Conservation (phyloP, 2,797 vertebrate genomes). For the Cuniculus paca region DNA sequence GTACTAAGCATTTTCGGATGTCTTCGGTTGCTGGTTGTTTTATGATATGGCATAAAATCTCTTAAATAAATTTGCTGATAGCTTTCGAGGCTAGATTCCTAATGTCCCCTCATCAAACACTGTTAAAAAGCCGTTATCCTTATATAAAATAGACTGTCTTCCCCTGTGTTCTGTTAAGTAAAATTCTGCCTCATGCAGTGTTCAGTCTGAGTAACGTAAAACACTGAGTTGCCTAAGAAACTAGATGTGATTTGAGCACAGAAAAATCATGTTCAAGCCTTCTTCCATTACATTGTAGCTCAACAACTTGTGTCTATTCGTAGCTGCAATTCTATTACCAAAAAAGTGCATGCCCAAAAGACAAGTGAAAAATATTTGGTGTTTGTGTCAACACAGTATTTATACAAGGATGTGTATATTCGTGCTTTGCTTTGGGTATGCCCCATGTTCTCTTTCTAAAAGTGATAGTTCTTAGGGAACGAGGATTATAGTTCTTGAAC, state of each 20-base stretch:
- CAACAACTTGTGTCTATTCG: not conserved
- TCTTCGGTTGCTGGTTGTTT: slow-evolving; percentile 41
- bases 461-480: not conserved
- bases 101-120: slow-evolving; percentile 47
- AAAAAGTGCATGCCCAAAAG: not conserved
- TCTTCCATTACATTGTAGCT: not conserved
- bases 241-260: not conserved
- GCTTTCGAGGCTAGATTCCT: slow-evolving; percentile 53
- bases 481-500: not conserved
- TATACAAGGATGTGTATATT: not conserved
- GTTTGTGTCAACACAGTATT: not conserved
- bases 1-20: not conserved
- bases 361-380: not conserved
- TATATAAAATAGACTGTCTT: not conserved
- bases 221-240: not conserved
- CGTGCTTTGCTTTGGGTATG: not conserved
- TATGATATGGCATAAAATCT: slow-evolving; percentile 44
- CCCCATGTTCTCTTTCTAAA: not conserved
- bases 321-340: not conserved
- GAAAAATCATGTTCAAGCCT: not conserved
- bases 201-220: slow-evolving; percentile 43
- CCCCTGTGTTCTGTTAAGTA: slow-evolving; percentile 17
- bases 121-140: slow-evolving; percentile 62
- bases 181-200: not conserved
- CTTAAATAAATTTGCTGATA: slow-evolving; percentile 69